Percentiles rank a stretch among this genome's conserved stretches.
These are phyloP conservation scores for Pinctada fucata DNA, from an alignment of 2,888 invertebrate species.

Conservation along the genomic window DNA sequence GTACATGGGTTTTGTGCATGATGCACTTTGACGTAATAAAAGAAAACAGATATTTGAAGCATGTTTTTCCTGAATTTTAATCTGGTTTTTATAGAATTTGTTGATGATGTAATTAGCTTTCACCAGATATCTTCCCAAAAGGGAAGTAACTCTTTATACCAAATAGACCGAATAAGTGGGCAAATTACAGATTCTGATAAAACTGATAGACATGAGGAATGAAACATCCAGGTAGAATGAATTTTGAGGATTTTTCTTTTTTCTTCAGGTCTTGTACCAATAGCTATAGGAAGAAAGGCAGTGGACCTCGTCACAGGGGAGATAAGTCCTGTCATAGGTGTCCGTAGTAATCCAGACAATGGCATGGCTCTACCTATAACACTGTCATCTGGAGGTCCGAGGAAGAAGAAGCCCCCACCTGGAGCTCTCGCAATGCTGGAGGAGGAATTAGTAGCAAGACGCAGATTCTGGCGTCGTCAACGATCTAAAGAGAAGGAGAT, in stretches of 20 bases:
- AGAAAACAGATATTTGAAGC: too few species aligned
- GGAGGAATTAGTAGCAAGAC: conserved; percentile 70
- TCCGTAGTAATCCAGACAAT: conserved; percentile 66
- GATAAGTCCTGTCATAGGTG: conserved; percentile 70
- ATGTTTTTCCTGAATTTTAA: too few species aligned
- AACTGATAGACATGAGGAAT: too few species aligned
- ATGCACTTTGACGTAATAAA: too few species aligned
- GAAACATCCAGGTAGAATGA: too few species aligned
- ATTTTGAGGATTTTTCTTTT: neutral
- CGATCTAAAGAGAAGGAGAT: conserved; percentile 68
- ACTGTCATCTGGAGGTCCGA: conserved; percentile 66
- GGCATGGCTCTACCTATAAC: conserved; percentile 71
- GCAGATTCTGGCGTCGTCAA: conserved; percentile 72
- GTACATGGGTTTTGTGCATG: too few species aligned
- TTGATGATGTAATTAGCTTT: too few species aligned
- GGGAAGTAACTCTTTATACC: too few species aligned
- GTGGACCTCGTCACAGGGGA: conserved; percentile 73
- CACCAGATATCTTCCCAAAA: too few species aligned
- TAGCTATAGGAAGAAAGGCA: conserved; percentile 70
- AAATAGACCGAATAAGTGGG: too few species aligned
- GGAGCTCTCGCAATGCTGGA: conserved; percentile 71
- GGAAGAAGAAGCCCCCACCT: conserved; percentile 69
- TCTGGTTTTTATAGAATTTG: too few species aligned
- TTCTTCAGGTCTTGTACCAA: conserved; percentile 69
- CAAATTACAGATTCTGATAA: too few species aligned